Evolutionary conservation across 2,888 invertebrate species (phyloP).

Genomic region (Philaethria dido): DNA sequence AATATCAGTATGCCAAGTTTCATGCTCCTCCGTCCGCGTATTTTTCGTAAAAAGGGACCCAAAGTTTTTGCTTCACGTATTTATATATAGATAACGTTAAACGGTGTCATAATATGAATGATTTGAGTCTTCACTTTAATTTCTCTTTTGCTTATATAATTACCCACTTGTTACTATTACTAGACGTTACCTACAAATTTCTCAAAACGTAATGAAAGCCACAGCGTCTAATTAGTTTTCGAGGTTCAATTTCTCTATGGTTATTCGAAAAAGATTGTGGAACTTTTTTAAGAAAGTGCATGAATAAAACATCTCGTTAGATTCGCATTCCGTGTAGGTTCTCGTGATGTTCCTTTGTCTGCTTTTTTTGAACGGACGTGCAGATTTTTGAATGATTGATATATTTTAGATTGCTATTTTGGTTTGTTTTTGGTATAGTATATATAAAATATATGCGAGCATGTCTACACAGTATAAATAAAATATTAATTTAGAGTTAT

Average conservation of each 20-base stretch:
- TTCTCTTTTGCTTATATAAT: background rate
- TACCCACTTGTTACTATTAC: background rate
- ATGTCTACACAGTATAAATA: too few relatives aligned
- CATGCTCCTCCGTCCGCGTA: too few relatives aligned
- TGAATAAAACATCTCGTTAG: conserved; percentile 15
- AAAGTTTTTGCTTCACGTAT: too few relatives aligned
- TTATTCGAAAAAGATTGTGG: background rate
- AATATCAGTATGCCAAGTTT: too few relatives aligned
- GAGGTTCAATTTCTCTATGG: background rate
- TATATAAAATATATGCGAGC: too few relatives aligned
- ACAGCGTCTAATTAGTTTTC: conserved; percentile 3
- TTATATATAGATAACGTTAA: too few relatives aligned
- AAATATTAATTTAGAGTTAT: too few relatives aligned
- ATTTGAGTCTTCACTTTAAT: background rate
- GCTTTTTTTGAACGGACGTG: background rate
- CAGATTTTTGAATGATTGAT: background rate
- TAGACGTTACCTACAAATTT: background rate
- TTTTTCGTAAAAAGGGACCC: too few relatives aligned
- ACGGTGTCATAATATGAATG: too few relatives aligned
- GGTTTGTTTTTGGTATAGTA: too few relatives aligned
- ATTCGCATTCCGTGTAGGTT: background rate
- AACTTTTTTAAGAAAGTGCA: conserved; percentile 6
- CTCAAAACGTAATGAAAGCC: background rate
- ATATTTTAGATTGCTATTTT: background rate
- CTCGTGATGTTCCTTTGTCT: background rate